phyloP scores from a whole-genome alignment of 1,140 invertebrate genomes.

The Thaumetopoea pityocampa region DNA sequence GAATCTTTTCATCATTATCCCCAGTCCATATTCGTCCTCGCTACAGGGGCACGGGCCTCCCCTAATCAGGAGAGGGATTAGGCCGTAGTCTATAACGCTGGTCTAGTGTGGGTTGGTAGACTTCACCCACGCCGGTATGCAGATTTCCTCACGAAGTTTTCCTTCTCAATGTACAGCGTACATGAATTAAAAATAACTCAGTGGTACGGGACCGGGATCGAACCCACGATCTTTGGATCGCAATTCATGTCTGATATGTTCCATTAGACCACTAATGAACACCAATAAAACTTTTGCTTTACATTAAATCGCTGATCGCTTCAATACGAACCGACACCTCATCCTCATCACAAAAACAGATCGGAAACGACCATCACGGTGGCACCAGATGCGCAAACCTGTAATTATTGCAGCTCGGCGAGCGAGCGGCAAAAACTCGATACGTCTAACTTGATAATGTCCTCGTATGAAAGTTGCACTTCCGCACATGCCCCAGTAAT shows the following conservation, averaged over 20 bases:
- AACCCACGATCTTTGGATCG: too few relatives aligned
- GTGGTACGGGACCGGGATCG: too few relatives aligned
- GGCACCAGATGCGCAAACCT: conserved; percentile 32
- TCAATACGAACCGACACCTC: background rate
- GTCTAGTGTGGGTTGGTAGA: too few relatives aligned
- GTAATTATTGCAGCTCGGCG: conserved; percentile 53
- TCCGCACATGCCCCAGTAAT: conserved; percentile 42
- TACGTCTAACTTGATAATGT: conserved; percentile 24
- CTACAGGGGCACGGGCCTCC: too few relatives aligned
- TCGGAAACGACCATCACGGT: conserved; percentile 48
- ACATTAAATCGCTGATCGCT: conserved; percentile 4
- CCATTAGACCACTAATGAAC: background rate
- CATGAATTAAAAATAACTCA: too few relatives aligned
- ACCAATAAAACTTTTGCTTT: background rate
- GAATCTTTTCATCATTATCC: too few relatives aligned
- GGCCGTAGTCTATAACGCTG: too few relatives aligned
- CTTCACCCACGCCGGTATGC: too few relatives aligned
- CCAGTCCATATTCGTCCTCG: too few relatives aligned
- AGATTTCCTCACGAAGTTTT: too few relatives aligned
- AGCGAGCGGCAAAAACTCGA: conserved; percentile 57
- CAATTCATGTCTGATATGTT: background rate
- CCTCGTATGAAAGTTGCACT: conserved; percentile 35
- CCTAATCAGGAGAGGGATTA: too few relatives aligned
- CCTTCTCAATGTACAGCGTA: too few relatives aligned
- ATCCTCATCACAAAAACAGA: conserved; percentile 29